Conservation (phyloP, 1,140 invertebrate species). For the Lutraria rhynchaena region DNA sequence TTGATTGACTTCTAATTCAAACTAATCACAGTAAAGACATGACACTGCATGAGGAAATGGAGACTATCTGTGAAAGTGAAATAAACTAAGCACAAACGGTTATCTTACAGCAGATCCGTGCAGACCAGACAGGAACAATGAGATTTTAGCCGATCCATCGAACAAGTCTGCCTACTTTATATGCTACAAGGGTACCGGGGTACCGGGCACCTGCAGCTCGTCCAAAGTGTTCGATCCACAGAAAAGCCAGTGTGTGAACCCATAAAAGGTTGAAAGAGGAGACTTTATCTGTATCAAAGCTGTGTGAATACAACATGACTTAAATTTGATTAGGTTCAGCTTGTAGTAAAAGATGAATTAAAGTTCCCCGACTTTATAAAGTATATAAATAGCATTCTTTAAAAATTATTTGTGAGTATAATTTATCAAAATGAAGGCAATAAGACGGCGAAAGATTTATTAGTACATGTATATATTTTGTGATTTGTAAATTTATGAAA, state of each 20-base stretch:
- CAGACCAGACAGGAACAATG: slow-evolving; percentile 42
- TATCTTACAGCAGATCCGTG: slow-evolving; percentile 50
- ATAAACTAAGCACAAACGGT: too few species aligned
- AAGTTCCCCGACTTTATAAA: neutral
- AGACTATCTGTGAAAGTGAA: neutral
- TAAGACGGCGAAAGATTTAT: too few species aligned
- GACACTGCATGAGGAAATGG: neutral
- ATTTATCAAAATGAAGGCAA: too few species aligned
- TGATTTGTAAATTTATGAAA: too few species aligned
- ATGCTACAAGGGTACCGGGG: slow-evolving; percentile 22
- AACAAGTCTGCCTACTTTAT: slow-evolving; percentile 28
- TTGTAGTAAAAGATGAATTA: neutral
- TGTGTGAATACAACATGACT: neutral
- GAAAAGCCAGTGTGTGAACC: slow-evolving; percentile 25
- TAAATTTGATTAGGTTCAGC: neutral
- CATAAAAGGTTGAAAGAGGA: too few species aligned
- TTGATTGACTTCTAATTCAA: too few species aligned
- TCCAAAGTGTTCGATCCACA: slow-evolving; percentile 47
- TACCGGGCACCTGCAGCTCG: neutral
- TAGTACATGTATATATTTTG: too few species aligned
- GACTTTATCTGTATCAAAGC: neutral
- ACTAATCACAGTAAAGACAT: too few species aligned
- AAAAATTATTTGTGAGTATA: too few species aligned
- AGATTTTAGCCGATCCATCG: slow-evolving; percentile 22
- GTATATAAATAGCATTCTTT: neutral